Conservation (phyloP, 2,888 invertebrate genomes). For the Toxonevra muliebris region DNA sequence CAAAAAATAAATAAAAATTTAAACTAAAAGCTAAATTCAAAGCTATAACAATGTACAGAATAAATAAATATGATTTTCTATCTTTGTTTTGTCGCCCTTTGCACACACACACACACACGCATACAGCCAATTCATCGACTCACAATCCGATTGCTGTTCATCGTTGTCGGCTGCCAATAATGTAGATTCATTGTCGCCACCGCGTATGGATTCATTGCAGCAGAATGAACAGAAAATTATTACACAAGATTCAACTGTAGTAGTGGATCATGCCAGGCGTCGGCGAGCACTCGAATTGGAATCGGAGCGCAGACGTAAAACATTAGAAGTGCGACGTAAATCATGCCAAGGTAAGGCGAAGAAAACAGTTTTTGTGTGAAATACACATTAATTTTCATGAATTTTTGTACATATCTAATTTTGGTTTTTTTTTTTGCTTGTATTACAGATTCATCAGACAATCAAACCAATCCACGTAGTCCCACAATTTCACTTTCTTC, state of each 20-base stretch:
- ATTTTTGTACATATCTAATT: not conserved
- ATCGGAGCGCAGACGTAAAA: slow-evolving; percentile 63
- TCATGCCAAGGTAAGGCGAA: slow-evolving; percentile 61
- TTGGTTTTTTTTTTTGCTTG: not conserved
- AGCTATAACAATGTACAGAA: not conserved
- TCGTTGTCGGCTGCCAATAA: slow-evolving; percentile 75
- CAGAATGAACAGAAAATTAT: slow-evolving; percentile 59
- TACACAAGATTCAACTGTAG: slow-evolving; percentile 60
- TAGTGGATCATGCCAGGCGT: slow-evolving; percentile 63
- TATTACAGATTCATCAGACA: slow-evolving; percentile 43
- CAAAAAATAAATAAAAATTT: not conserved
- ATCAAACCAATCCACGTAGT: slow-evolving; percentile 45
- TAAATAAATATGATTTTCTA: slow-evolving; percentile 3
- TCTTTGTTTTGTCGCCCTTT: not conserved
- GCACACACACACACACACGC: slow-evolving; percentile 14
- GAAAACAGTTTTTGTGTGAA: not conserved
- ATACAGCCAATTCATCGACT: slow-evolving; percentile 78
- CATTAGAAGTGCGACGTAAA: slow-evolving; percentile 61
- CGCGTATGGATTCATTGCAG: slow-evolving; percentile 64
- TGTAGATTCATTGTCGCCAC: slow-evolving; percentile 66
- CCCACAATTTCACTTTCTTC: slow-evolving; percentile 53
- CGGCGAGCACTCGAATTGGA: slow-evolving; percentile 63
- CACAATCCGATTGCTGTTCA: slow-evolving; percentile 88
- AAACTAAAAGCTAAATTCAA: not conserved
- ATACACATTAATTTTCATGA: slow-evolving; percentile 27